Conservation (phyloP, 2,113 vertebrate species). For the Nyctereutes procyonoides region DNA sequence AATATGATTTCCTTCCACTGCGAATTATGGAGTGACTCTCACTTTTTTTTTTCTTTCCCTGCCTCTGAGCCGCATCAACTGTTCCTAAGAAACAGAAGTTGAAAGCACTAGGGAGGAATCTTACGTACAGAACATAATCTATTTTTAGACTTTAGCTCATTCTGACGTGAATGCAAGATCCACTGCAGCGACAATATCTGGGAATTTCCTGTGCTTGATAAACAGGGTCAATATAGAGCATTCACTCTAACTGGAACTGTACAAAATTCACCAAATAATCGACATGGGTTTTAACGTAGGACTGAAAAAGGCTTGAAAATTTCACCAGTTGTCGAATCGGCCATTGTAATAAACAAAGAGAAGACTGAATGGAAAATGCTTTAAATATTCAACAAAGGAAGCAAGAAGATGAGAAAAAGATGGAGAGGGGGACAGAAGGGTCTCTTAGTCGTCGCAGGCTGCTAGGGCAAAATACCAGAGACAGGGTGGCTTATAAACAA, state of each 20-base stretch:
- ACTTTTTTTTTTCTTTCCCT: background rate
- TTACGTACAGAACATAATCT: conserved; percentile 56
- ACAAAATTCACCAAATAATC: conserved; percentile 19
- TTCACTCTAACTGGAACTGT: background rate
- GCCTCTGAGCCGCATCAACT: background rate
- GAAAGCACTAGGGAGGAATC: conserved; percentile 44
- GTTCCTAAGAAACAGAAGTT: conserved; percentile 62
- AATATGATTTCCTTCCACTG: conserved; percentile 67
- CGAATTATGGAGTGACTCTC: conserved; percentile 39
- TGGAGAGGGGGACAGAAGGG: accelerated
- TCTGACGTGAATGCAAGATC: conserved; percentile 57
- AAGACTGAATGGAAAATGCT: background rate
- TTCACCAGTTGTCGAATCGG: background rate
- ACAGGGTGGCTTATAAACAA: background rate
- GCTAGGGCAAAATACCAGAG: background rate
- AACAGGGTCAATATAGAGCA: conserved; percentile 38
- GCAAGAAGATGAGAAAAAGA: background rate
- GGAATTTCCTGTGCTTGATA: conserved; percentile 64
- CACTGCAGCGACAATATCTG: background rate
- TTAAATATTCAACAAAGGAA: background rate
- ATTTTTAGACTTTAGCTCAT: conserved; percentile 73
- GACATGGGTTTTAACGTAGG: background rate
- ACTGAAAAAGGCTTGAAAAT: conserved; percentile 33
- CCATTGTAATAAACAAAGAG: background rate
- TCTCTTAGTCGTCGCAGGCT: background rate